Evolutionary conservation across 2,797 vertebrate genomes (phyloP), one percentile per base, ranked within the genome.

Genomic region (Meriones psammophilus): DNA sequence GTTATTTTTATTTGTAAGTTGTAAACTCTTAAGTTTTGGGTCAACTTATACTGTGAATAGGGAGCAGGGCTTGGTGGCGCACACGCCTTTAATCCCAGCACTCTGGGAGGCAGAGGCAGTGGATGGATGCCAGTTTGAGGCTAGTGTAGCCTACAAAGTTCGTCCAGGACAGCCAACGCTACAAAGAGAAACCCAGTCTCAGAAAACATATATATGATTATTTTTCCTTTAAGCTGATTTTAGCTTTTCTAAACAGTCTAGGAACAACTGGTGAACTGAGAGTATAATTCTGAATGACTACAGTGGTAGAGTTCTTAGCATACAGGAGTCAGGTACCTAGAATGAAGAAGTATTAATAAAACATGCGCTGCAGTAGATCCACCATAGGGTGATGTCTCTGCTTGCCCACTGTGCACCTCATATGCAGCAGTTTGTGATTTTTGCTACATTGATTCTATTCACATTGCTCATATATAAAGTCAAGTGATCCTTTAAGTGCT

Each of bases 1-100:
- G 13, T 83, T 95, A 62, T 33, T 86, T 93, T 95, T 28, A 68
- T 86, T 95, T 91, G 24, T 93, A 93, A 91, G 77, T 86, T 58
- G 22, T 60, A 42, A 56, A 54, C 42, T 14, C 42, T 89, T 80
- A 36, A 42, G 64, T 87, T 81, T 39, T 20, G 76, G 77, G n/a
- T 14, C 64, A 87, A 77, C 4, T 80, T 8, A 94, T n/a, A 94
- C n/a, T 73, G 77, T 81, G 71, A 85, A 36, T 83, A 42, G 39
- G 4, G 17, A 58, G 56, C 56, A 58, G 56, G 56, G 50, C 50
- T 50, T 58, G 56, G 56, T 58, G 56, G 56, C 56, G 3, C 56
- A 58, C 4, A 58, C 14, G 4, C 56, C 15, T 58, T 58, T 58
- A 58, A 58, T 58, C 56, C 56, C 14, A 58, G 56, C 56, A 58